A percentile compares a stretch with the other conserved stretches of the same genome.
Conservation (phyloP, 2,113 vertebrate genomes). For the Natator depressus region DNA sequence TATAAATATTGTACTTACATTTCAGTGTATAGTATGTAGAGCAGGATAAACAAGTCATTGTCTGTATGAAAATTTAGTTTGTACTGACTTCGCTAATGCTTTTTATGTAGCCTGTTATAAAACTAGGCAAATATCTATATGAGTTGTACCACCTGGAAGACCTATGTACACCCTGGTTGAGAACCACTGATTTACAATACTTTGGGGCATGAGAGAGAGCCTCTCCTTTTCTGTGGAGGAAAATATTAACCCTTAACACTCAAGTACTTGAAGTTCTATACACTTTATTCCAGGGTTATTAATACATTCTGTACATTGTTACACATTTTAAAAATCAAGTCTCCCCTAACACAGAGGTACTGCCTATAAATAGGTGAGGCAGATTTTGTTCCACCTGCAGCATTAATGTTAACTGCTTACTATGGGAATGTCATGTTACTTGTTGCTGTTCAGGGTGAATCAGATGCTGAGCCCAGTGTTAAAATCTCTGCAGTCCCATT, state of each 20-base stretch:
- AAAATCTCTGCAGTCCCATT: not conserved
- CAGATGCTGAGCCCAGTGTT: not conserved
- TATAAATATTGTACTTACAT: too few relatives aligned
- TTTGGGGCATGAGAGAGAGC: conserved; percentile 6
- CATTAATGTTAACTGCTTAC: rapidly evolving
- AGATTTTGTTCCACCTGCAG: rapidly evolving
- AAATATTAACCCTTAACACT: conserved; percentile 10
- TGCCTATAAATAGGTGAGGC: not conserved
- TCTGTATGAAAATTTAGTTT: too few relatives aligned
- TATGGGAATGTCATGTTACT: not conserved
- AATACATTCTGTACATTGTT: not conserved
- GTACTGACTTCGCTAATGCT: too few relatives aligned
- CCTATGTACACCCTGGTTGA: too few relatives aligned
- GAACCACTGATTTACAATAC: not conserved
- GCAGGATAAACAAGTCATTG: too few relatives aligned
- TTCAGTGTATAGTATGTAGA: too few relatives aligned
- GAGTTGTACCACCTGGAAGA: too few relatives aligned
- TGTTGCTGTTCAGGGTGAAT: not conserved
- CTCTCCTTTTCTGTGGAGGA: conserved; percentile 10
- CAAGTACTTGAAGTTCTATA: not conserved
- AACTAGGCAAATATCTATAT: too few relatives aligned
- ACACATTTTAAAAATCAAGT: not conserved
- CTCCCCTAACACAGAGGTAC: not conserved
- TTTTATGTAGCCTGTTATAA: too few relatives aligned
- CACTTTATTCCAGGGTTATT: not conserved